These are phyloP conservation scores for Formica selysi DNA, from an alignment of 1,140 invertebrate species.

Conservation along the genomic window DNA sequence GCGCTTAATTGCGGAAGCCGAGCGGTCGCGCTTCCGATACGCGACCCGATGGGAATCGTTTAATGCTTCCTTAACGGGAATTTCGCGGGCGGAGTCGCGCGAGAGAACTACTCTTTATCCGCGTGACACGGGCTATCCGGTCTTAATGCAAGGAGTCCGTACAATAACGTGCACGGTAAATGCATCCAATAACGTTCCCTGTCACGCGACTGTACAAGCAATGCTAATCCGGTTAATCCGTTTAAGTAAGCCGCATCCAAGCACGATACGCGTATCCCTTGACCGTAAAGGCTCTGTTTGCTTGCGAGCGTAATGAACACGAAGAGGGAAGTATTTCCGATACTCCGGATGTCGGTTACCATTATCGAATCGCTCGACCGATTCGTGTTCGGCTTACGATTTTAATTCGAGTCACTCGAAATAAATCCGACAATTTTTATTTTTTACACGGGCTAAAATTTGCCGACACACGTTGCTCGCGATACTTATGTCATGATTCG, in stretches of 20 bases:
- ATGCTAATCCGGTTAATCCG: constrained; percentile 46
- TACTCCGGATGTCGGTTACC: neutral
- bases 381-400: neutral
- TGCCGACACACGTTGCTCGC: neutral
- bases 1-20: constrained; percentile 44
- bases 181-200: constrained; percentile 34
- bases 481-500: constrained; percentile 1
- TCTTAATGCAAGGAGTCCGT: neutral
- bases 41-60: constrained; percentile 51
- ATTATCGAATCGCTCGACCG: constrained; percentile 13
- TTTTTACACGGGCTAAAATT: neutral
- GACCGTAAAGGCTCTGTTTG: constrained; percentile 25
- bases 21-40: constrained; percentile 46
- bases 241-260: constrained; percentile 39
- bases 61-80: constrained; percentile 50
- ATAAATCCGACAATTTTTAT: neutral
- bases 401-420: neutral
- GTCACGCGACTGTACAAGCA: constrained; percentile 28
- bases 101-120: constrained; percentile 29
- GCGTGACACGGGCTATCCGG: neutral
- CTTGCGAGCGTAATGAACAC: neutral
- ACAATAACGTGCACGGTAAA: constrained; percentile 25
- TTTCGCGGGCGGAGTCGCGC: constrained; percentile 30
- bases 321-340: neutral
- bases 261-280: constrained; percentile 20